Evolutionary conservation across 2,113 vertebrate species (phyloP).

Genomic region (Podarcis cretensis): DNA sequence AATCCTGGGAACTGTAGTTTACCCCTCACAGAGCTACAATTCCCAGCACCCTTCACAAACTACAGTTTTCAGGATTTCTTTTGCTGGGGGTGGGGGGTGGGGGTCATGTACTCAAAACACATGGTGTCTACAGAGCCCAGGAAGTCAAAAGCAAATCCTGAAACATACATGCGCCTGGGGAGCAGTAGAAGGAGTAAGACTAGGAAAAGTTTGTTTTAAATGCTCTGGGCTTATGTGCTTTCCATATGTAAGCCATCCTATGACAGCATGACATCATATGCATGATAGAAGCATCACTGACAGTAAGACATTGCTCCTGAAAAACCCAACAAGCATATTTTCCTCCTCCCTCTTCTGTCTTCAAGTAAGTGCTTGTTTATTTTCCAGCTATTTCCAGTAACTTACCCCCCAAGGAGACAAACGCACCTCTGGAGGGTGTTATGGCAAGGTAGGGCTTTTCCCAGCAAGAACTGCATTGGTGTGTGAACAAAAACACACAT

Average conservation of each 20-base stretch:
- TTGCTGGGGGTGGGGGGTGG: background rate
- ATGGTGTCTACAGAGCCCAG: background rate
- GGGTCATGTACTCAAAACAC: background rate
- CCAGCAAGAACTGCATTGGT: background rate
- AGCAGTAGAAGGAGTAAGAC: background rate
- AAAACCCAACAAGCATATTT: background rate
- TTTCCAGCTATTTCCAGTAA: conserved; percentile 55
- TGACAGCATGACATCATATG: too few relatives aligned
- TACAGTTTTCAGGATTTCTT: background rate
- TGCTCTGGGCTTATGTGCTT: background rate
- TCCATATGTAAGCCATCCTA: background rate
- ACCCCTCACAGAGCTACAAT: too few relatives aligned
- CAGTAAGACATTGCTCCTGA: background rate
- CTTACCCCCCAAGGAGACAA: conserved; percentile 38
- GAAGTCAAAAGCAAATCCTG: background rate
- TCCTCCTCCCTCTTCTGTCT: background rate
- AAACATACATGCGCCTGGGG: background rate
- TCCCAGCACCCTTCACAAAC: too few relatives aligned
- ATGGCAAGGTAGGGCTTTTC: background rate
- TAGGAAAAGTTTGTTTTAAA: background rate
- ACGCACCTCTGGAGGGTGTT: conserved; percentile 11
- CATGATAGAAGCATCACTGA: background rate
- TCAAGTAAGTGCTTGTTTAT: conserved; percentile 4
- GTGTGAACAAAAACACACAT: background rate
- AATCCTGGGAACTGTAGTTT: too few relatives aligned